phyloP scores from a whole-genome alignment of 1,140 invertebrate genomes.

The Venustaconcha ellipsiformis region DNA sequence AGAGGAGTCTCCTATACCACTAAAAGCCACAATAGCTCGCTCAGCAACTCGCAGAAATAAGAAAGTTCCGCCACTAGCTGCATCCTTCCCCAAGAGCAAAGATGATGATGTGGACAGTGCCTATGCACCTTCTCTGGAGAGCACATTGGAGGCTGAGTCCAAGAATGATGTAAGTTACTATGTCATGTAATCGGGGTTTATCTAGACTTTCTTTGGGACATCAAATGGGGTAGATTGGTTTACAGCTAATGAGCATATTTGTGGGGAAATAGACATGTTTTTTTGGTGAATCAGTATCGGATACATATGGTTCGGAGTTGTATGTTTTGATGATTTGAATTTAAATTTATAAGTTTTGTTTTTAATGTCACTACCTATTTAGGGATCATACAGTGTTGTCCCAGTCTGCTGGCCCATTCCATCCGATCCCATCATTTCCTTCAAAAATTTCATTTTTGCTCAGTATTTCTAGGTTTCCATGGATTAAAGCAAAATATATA shows the following conservation, averaged over 20 bases:
- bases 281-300: not conserved
- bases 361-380: not conserved
- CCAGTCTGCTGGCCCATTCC: no score
- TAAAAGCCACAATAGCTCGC: slow-evolving; percentile 59
- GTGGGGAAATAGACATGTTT: slow-evolving; percentile 5
- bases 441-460: no score
- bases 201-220: not conserved
- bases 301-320: not conserved
- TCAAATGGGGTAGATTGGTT: not conserved
- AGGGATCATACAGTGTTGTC: no score
- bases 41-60: slow-evolving; percentile 54
- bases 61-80: slow-evolving; percentile 56
- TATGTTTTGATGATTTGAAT: not conserved
- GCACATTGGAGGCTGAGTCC: slow-evolving; percentile 43
- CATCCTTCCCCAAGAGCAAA: slow-evolving; percentile 26
- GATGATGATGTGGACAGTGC: slow-evolving; percentile 62
- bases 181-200: not conserved
- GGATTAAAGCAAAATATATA: no score
- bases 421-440: no score
- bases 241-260: not conserved
- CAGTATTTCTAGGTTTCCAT: no score
- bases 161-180: slow-evolving; percentile 41
- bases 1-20: slow-evolving; percentile 59
- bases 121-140: slow-evolving; percentile 52
- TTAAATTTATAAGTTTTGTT: slow-evolving; percentile 1